Percentiles rank a stretch among this genome's conserved stretches.
Evolutionary conservation across 2,888 invertebrate genomes (phyloP).

Genomic region (Exocentrus adspersus): DNA sequence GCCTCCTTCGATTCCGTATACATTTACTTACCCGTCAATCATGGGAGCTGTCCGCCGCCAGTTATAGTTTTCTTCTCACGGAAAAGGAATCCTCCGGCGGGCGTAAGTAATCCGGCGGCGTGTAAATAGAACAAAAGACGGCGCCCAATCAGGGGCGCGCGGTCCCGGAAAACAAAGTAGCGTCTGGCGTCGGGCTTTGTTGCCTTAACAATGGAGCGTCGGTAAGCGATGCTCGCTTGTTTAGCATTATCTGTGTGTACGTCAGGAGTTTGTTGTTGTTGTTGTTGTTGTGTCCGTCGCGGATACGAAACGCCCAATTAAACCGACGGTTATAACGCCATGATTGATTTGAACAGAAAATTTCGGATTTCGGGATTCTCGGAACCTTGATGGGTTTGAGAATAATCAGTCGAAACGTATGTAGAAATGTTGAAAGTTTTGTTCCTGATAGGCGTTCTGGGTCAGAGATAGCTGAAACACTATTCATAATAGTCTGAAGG

Average conservation of each 20-base stretch:
- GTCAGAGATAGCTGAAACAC: too few species aligned
- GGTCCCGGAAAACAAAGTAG: slow-evolving; percentile 59
- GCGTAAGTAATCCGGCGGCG: slow-evolving; percentile 60
- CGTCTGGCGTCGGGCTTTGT: slow-evolving; percentile 61
- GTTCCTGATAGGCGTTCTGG: too few species aligned
- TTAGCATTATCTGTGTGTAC: slow-evolving; percentile 61
- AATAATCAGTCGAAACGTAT: too few species aligned
- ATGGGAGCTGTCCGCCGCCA: slow-evolving; percentile 46
- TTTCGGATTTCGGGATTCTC: too few species aligned
- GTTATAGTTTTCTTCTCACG: slow-evolving; percentile 38
- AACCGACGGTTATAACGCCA: too few species aligned
- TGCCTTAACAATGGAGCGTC: slow-evolving; percentile 59
- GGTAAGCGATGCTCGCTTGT: slow-evolving; percentile 62
- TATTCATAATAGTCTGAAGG: too few species aligned
- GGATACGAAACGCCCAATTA: slow-evolving; percentile 58
- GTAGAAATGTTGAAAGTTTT: too few species aligned
- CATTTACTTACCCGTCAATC: slow-evolving; percentile 31
- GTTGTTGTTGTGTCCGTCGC: slow-evolving; percentile 54
- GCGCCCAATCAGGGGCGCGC: slow-evolving; percentile 58
- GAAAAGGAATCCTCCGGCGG: slow-evolving; percentile 57
- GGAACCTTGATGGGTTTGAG: too few species aligned
- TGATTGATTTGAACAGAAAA: too few species aligned
- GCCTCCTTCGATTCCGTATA: too few species aligned
- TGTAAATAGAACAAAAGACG: slow-evolving; percentile 61
- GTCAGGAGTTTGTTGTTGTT: slow-evolving; percentile 59